Evolutionary conservation across 2,888 invertebrate species (phyloP).

Genomic region (Apamea crenata): DNA sequence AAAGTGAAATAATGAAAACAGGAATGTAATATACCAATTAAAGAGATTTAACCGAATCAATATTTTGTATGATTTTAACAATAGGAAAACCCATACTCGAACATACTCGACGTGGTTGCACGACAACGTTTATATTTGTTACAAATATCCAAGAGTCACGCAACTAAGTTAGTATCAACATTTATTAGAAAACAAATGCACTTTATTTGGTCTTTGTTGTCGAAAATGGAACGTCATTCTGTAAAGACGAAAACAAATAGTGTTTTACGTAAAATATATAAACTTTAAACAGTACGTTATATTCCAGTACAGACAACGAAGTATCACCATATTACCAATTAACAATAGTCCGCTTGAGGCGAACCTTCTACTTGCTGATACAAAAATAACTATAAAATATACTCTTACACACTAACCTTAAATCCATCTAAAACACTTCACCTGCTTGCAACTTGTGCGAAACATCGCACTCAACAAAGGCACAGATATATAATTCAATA

Average conservation of each 20-base stretch:
- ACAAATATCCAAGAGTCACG: conserved; percentile 19
- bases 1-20: conserved; percentile 76
- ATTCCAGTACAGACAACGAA: conserved; percentile 34
- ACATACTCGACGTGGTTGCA: not conserved
- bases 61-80: conserved; percentile 74
- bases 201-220: conserved; percentile 24
- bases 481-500: conserved; percentile 70
- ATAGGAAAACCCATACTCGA: conserved; percentile 67
- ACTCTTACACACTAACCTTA: conserved; percentile 72
- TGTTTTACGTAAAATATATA: conserved; percentile 18
- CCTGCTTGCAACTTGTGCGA: conserved; percentile 68
- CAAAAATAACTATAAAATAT: conserved; percentile 57
- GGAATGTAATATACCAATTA: conserved; percentile 87
- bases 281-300: conserved; percentile 13
- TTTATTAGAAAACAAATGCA: conserved; percentile 33
- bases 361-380: conserved; percentile 40
- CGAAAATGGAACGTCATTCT: conserved; percentile 7
- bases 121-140: conserved; percentile 9
- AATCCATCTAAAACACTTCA: conserved; percentile 73
- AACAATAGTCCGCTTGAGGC: conserved; percentile 26
- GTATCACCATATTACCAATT: conserved; percentile 30
- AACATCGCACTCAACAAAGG: conserved; percentile 69
- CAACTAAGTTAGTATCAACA: conserved; percentile 3
- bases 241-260: conserved; percentile 15
- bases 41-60: conserved; percentile 82